Base-by-base conservation (phyloP, 2,888 invertebrate species). In the Polydrusus pterygomalis region DNA sequence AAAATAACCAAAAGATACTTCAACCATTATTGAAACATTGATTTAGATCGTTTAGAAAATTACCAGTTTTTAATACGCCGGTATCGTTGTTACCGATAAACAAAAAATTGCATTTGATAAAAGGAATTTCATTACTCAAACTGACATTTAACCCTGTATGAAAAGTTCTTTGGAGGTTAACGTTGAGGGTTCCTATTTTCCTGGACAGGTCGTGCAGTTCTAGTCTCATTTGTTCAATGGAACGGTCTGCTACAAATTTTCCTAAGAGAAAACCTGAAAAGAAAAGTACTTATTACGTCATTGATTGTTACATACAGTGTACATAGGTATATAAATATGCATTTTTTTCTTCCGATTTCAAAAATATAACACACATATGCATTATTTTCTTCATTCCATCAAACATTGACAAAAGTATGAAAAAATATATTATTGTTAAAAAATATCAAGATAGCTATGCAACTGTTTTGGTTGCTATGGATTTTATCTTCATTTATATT, bases 201-300 rank as follows among this genome's bases (percentile, higher is more conserved):
- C 65, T 78, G 11, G 79, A 71, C 34, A 82, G 49, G 84, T 88
- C 87, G 70, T 76, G 84, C 79, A 75, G 82, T 62, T 69, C 85
- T 78, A 64, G 77, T 81, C 81, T 83, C 84, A 82, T 85, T 82
- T 77, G 83, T 34, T 86, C 83, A 3, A 86, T 69, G 1, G 86
- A 85, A 43, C 87, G 83, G 65, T 89, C 87, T 2, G 88, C 84
- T 0, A 87, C 87, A 71, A 88, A 88, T 45, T 88, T 86, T 7
- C 89, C 89, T 51, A 89, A 80, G 18, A 89, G 80, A 80, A 89
- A 89, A 11, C 89, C 87, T 87, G 78, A 69, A 84, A 84, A 54
- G 69, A 73, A n/a, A 43, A 13, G n/a, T 43, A n/a, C 1, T 13
- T 1, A 43, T 40, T 3, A n/a, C n/a, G n/a, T 11, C 11, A 40